phyloP scores from a whole-genome alignment of 2,113 vertebrate species.

The Perca fluviatilis region DNA sequence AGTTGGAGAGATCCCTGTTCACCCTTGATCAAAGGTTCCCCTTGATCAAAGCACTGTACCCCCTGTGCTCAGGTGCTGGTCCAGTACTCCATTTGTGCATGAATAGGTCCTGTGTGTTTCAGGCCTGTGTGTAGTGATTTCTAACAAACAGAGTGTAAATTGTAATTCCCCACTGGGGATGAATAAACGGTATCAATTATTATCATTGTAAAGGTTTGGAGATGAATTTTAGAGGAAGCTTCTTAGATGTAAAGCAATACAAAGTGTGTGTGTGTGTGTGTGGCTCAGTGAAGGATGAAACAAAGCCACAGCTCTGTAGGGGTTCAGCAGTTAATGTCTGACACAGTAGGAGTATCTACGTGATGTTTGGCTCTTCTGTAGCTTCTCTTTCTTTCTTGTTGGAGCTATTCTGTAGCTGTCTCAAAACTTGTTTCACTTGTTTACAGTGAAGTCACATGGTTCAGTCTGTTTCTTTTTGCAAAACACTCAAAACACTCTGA shows the following conservation, averaged over 20 bases:
- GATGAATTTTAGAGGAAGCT: too few species aligned
- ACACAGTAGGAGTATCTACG: slow-evolving; percentile 33
- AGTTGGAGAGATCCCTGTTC: too few species aligned
- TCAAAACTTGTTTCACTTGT: slow-evolving; percentile 27
- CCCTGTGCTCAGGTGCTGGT: too few species aligned
- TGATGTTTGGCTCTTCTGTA: slow-evolving; percentile 32
- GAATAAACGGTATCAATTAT: too few species aligned
- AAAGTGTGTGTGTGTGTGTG: not conserved
- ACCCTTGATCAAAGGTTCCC: too few species aligned
- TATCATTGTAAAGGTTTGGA: not conserved
- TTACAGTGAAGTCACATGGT: slow-evolving; percentile 11
- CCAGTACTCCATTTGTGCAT: too few species aligned
- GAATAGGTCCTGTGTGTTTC: too few species aligned
- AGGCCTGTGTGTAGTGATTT: too few species aligned
- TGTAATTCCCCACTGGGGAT: too few species aligned
- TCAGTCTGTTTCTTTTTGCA: not conserved
- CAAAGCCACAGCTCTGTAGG: slow-evolving; percentile 22
- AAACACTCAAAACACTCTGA: not conserved
- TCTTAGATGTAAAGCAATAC: not conserved
- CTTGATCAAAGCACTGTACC: too few species aligned
- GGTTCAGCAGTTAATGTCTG: slow-evolving; percentile 28
- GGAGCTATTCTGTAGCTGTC: slow-evolving; percentile 23
- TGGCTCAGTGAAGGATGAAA: slow-evolving; percentile 34
- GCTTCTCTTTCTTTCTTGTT: too few species aligned
- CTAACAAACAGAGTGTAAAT: too few species aligned